These are phyloP conservation scores for Todiramphus chloris DNA, from an alignment of 2,113 vertebrate species.

Conservation along the genomic window DNA sequence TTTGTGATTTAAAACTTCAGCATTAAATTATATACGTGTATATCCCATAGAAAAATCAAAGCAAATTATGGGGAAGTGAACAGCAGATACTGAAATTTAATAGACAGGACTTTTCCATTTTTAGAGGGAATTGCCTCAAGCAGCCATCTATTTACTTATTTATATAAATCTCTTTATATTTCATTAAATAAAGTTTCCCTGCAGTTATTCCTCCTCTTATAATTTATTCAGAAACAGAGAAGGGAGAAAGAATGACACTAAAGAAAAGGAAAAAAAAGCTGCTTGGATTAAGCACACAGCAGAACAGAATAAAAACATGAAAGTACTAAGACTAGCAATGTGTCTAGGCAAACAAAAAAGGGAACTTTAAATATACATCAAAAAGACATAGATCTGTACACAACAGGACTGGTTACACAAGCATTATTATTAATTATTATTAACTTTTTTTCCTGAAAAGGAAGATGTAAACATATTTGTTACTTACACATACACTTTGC, in stretches of 20 bases:
- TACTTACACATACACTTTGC: not conserved
- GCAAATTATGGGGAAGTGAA: not conserved
- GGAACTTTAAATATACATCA: not conserved
- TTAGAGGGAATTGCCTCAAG: conserved; percentile 3
- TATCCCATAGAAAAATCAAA: not conserved
- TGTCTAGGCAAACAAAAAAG: not conserved
- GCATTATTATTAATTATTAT: not conserved
- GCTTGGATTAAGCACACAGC: not conserved
- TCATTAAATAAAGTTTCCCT: not conserved
- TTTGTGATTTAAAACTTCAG: not conserved
- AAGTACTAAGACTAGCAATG: not conserved
- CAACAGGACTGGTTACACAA: not conserved
- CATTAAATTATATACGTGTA: not conserved
- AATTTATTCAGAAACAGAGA: not conserved
- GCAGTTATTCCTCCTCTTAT: not conserved
- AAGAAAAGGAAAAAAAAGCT: not conserved
- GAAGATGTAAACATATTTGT: not conserved
- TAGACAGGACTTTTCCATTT: not conserved
- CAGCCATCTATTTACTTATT: not conserved
- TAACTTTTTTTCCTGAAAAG: not conserved
- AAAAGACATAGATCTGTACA: not conserved
- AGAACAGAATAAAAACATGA: not conserved
- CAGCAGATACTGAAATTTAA: not conserved
- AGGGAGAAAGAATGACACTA: not conserved
- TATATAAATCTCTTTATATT: not conserved